These are phyloP conservation scores for Pampusana beccarii DNA, from an alignment of 2,113 vertebrate genomes.

Conservation along the genomic window DNA sequence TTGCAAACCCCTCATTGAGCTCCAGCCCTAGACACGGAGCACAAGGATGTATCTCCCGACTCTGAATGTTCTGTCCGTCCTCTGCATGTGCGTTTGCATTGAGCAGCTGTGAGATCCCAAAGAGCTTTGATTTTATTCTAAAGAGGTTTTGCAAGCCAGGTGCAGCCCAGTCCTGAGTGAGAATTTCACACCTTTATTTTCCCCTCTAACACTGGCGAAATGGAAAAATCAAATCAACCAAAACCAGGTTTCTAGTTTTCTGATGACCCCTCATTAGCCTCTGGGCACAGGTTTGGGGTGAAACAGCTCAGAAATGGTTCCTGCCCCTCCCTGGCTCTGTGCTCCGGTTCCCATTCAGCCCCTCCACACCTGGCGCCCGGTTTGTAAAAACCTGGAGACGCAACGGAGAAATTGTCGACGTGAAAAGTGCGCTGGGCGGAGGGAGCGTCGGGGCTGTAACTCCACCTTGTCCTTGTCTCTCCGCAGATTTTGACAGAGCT, in stretches of 20 bases:
- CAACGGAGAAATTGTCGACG: accelerated
- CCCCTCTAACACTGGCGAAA: background rate
- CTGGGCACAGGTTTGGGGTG: background rate
- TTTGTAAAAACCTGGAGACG: background rate
- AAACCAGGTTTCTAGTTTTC: background rate
- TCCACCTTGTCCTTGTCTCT: background rate
- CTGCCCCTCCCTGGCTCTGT: background rate
- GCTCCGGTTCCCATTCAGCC: background rate
- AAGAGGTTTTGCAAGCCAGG: background rate
- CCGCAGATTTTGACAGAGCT: constrained; percentile 91
- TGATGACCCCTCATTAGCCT: background rate
- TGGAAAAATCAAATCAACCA: background rate
- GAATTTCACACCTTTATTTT: background rate
- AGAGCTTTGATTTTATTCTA: background rate
- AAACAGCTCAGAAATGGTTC: background rate
- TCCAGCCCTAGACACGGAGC: background rate
- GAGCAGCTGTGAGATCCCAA: background rate
- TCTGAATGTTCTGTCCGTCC: background rate
- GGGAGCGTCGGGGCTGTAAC: background rate
- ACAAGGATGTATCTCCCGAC: background rate
- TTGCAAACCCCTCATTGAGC: background rate
- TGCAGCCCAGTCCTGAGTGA: background rate
- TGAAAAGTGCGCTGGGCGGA: background rate
- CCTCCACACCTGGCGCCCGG: background rate
- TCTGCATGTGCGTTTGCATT: background rate